A percentile compares a stretch with the other conserved stretches of the same genome.
Evolutionary conservation across 2,888 invertebrate genomes (phyloP).

Genomic region (Magallana nippona): DNA sequence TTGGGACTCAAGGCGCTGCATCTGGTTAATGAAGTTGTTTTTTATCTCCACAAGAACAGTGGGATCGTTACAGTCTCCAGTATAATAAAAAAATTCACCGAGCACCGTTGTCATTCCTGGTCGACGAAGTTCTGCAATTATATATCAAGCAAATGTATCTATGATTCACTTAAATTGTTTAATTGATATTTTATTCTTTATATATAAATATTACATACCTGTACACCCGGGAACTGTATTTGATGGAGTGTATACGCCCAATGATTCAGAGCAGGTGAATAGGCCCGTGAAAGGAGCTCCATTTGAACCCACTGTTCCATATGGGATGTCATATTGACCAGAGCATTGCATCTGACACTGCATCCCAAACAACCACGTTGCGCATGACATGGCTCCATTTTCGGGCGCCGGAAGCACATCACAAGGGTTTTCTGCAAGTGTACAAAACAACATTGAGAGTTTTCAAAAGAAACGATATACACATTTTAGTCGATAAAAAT

Average conservation of each 20-base stretch:
- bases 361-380: constrained; percentile 44
- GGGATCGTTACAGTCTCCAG: constrained; percentile 36
- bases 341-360: constrained; percentile 47
- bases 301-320: constrained; percentile 22
- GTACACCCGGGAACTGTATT: constrained; percentile 40
- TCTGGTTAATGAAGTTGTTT: constrained; percentile 30
- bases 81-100: constrained; percentile 40
- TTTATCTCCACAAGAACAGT: constrained; percentile 4
- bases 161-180: no score
- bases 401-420: constrained; percentile 19
- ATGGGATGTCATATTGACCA: constrained; percentile 41
- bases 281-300: constrained; percentile 35
- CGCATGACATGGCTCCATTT: constrained; percentile 47
- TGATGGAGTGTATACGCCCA: constrained; percentile 35
- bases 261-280: constrained; percentile 36
- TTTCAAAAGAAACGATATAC: no score
- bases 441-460: neutral
- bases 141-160: neutral
- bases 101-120: constrained; percentile 11
- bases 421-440: constrained; percentile 43
- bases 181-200: neutral
- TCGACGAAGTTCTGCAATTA: constrained; percentile 4
- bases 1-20: constrained; percentile 10
- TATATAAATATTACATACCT: neutral
- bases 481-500: no score